phyloP scores from a whole-genome alignment of 2,113 vertebrate species.

The Oncorhynchus keta region DNA sequence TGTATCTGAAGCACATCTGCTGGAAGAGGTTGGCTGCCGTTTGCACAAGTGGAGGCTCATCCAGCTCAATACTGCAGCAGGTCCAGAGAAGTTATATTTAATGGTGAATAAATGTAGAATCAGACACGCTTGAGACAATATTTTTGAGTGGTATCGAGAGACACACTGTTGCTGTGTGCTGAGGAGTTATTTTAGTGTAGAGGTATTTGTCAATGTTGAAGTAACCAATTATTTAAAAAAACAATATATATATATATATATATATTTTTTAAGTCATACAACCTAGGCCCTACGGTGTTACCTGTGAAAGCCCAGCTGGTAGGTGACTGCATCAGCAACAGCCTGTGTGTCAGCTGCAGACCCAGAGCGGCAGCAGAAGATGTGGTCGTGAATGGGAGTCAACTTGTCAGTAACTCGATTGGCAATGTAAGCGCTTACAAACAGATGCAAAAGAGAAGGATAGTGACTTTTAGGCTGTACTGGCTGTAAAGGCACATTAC shows the following conservation, averaged over 20 bases:
- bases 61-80: conserved; percentile 84
- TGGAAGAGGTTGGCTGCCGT: conserved; percentile 86
- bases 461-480: not conserved
- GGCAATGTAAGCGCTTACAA: conserved; percentile 82
- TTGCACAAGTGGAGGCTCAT: conserved; percentile 86
- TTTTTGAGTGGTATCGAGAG: not conserved
- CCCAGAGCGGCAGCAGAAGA: conserved; percentile 91
- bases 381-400: conserved; percentile 85
- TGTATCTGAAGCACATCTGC: conserved; percentile 82
- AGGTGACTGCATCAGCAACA: conserved; percentile 86
- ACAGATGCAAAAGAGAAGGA: not conserved
- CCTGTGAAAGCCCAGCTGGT: conserved; percentile 94
- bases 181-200: not conserved
- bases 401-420: conserved; percentile 92
- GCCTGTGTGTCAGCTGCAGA: conserved; percentile 92
- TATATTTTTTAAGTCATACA: not conserved
- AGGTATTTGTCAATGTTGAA: no score
- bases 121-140: not conserved
- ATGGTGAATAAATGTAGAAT: not conserved
- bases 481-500: no score
- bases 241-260: no score
- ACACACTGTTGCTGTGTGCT: not conserved
- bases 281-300: conserved; percentile 35
- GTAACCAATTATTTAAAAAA: no score
- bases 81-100: not conserved